Evolutionary conservation across 2,888 invertebrate genomes (phyloP).

Genomic region (Nineta flava): DNA sequence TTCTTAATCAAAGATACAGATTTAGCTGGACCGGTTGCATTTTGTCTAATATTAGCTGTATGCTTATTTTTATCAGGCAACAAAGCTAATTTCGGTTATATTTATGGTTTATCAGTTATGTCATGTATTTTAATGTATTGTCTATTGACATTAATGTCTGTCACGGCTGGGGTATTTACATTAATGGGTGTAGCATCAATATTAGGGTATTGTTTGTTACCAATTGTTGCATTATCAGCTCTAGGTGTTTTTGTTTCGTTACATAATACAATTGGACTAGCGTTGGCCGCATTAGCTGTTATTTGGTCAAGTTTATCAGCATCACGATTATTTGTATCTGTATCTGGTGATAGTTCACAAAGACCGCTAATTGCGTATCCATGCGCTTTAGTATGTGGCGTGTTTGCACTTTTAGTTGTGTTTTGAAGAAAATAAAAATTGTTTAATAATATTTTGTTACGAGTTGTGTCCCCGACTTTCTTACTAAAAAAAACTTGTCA

Average conservation of each 20-base stretch:
- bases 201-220: constrained; percentile 83
- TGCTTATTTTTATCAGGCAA: constrained; percentile 56
- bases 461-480: too few species aligned
- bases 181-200: constrained; percentile 70
- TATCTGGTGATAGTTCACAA: constrained; percentile 75
- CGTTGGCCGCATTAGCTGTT: constrained; percentile 50
- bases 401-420: constrained; percentile 81
- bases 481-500: too few species aligned
- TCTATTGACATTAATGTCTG: constrained; percentile 66
- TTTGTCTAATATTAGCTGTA: constrained; percentile 58
- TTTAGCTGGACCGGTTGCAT: constrained; percentile 82
- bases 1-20: constrained; percentile 70
- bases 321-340: constrained; percentile 80
- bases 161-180: constrained; percentile 49
- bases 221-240: constrained; percentile 76
- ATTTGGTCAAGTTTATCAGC: constrained; percentile 87
- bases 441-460: too few species aligned
- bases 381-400: constrained; percentile 80
- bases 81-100: constrained; percentile 81
- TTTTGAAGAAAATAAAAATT: constrained; percentile 40
- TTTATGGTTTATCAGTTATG: constrained; percentile 81
- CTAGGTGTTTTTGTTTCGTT: constrained; percentile 62
- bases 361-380: constrained; percentile 82
- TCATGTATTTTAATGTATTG: constrained; percentile 84
- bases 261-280: constrained; percentile 52